Conservation (phyloP, 2,113 vertebrate genomes). For the Neolamprologus falcicula region DNA sequence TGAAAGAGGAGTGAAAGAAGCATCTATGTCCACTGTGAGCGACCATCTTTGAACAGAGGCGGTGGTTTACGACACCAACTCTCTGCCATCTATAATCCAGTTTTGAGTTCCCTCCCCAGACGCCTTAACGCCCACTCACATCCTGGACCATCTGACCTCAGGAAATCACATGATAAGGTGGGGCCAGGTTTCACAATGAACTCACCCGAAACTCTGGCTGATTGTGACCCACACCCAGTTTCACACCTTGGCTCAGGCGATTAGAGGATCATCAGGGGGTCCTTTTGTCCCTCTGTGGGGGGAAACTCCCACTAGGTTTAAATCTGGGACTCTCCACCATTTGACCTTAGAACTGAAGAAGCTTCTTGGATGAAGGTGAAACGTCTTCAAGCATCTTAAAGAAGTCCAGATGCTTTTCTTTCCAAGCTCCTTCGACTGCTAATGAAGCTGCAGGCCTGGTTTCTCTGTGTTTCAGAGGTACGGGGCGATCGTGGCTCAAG, state of each 20-base stretch:
- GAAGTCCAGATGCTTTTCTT: background rate
- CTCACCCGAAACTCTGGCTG: accelerated
- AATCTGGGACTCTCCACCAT: accelerated
- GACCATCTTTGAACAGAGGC: background rate
- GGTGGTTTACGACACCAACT: accelerated
- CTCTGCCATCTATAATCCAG: accelerated
- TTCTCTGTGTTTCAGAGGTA: background rate
- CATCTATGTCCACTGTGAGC: background rate
- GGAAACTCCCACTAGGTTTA: accelerated
- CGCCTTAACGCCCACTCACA: background rate
- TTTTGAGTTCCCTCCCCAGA: accelerated
- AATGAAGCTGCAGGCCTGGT: background rate
- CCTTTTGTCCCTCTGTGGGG: background rate
- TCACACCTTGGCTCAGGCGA: accelerated
- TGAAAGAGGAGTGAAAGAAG: background rate
- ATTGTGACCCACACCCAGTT: accelerated
- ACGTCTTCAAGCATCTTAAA: accelerated
- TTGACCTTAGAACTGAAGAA: background rate
- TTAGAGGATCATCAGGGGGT: background rate
- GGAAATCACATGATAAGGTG: accelerated
- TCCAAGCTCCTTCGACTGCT: accelerated
- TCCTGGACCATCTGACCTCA: accelerated
- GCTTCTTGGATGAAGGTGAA: background rate
- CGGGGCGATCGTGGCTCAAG: background rate
- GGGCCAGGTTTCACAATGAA: accelerated